Evolutionary conservation across 2,113 vertebrate genomes (phyloP).

Genomic region (Saguinus imperator): DNA sequence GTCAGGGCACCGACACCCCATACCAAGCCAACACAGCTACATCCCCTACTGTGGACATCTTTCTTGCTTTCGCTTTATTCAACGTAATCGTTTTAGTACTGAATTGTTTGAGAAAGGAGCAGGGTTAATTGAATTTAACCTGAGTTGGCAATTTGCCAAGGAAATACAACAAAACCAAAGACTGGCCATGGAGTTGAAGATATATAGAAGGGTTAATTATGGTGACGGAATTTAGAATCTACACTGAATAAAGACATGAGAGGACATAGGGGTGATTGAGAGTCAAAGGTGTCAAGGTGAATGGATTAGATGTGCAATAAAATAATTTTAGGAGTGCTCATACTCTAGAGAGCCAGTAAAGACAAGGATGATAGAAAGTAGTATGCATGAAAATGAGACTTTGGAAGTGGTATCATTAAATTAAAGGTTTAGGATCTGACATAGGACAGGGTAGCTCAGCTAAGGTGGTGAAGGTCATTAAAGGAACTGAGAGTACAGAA

Average conservation of each 20-base stretch:
- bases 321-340: background rate
- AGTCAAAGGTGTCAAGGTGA: background rate
- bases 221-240: background rate
- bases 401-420: background rate
- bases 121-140: background rate
- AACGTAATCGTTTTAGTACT: background rate
- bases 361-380: background rate
- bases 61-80: background rate
- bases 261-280: no score
- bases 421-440: background rate
- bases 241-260: background rate
- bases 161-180: background rate
- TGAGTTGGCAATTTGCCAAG: background rate
- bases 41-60: background rate
- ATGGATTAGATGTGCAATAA: background rate
- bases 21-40: background rate
- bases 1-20: background rate
- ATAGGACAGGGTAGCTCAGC: background rate
- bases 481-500: background rate
- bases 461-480: background rate
- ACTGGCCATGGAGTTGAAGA: background rate
- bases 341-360: conserved; percentile 11
- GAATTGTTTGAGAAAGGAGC: background rate
- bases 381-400: background rate
- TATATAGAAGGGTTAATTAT: background rate